Evolutionary conservation across 2,888 invertebrate genomes (phyloP), one percentile per base, ranked within the genome.

Genomic region (Uloborus plumipes): DNA sequence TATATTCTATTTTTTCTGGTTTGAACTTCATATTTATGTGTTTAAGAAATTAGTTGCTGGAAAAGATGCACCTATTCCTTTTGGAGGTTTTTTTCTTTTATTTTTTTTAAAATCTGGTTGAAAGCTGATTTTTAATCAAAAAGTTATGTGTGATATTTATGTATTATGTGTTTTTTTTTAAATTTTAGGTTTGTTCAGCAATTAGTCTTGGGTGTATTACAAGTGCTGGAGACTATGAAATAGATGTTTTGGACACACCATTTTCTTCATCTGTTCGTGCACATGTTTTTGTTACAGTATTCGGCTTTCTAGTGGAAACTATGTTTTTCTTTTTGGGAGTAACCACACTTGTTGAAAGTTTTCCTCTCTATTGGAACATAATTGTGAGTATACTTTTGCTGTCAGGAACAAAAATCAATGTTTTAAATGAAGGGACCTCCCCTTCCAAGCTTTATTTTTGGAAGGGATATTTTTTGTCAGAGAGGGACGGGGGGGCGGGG

Each of bases 301-400:
- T 94, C 90, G 93, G 93, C 89, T 90, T 94, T 88, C 91, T 94
- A 87, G 91, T 93, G 89, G 94, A 93, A 85, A 92, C 92, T 89
- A 91, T 93, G 88, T 92, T 94, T 90, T 91, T 94, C 88, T 93
- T 94, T 91, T 92, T 94, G 89, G 94, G 94, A 91, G 92, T 94
- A 90, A 93, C 94, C 87, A 93, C 94, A 89, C 92, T 94, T 88
- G 92, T 93, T 88, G 93, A 93, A 89, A 91, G 93, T 90, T 94
- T 94, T 90, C 94, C 94, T 87, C 92, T 94, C 88, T 93, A 93
- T 89, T 94, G 94, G 93, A 92, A 93, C 86, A 93, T 93, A 91
- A 90, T 94, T 91, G 94, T 94, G 89, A 91, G 93, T 91, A 26
- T n/a, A n/a, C n/a, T n/a, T n/a, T n/a, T n/a, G n/a, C n/a, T n/a